Base-by-base conservation (phyloP, 1,140 invertebrate species). In the Listronotus bonariensis region DNA sequence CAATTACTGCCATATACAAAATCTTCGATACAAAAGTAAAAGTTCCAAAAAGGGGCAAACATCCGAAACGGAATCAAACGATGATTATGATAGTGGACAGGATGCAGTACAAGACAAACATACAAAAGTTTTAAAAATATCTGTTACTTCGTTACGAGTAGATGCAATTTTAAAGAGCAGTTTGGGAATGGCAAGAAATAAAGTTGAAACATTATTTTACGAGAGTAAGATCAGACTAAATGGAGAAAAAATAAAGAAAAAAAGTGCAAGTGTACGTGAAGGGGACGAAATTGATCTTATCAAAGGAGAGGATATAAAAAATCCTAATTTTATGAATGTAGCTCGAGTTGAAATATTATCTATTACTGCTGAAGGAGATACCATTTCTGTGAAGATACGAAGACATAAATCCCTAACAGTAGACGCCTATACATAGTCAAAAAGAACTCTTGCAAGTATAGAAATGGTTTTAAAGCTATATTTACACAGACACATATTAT, bases 211-310 rank as follows among this genome's bases (percentile, higher is more conserved):
- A 54, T 70, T 82, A 26, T 88, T 89, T 72, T 89, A 87, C 76
- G 85, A 86, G 65, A 87, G 83, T 69, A 86, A 84, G 78, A 82
- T 89, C 52, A 81, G 87, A 73, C 57, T 89, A 1, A 89, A 90
- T 80, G 87, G 88, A 3, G 76, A 82, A 32, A 87, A 88, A 76
- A 73, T 87, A 6, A 42, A 80, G 9, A 90, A 89, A 74, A 90
- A 89, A 75, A 86, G 84, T 74, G 70, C 73, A 41, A 63, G 77
- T 62, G 81, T 89, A 75, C 17, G 74, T 32, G 43, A 81, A 68
- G 84, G 83, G 15, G 87, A 89, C 80, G 86, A 88, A 82, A 78
- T 90, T 60, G 88, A 90, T 78, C 61, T 88, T 0, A 80, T 90
- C 56, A 82, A 82, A 74, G 80, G 82, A 53, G 68, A 78, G 10